These are phyloP conservation scores for Eristalis pertinax DNA, from an alignment of 2,888 invertebrate species.

Conservation along the genomic window DNA sequence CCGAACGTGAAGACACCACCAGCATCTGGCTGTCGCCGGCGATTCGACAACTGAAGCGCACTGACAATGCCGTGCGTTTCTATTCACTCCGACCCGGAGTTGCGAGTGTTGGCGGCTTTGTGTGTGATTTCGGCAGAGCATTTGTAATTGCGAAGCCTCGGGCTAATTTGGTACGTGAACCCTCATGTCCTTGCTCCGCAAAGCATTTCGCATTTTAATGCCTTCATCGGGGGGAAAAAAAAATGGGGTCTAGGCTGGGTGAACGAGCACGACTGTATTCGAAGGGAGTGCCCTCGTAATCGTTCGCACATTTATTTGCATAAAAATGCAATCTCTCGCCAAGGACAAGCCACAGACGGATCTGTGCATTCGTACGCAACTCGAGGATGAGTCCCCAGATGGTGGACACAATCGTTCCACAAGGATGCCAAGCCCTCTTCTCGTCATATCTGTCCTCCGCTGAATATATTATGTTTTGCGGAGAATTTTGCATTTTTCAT, in stretches of 20 bases:
- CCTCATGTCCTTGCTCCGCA: not conserved
- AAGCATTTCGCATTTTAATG: slow-evolving; percentile 21
- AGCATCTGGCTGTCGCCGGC: not conserved
- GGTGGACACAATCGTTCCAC: slow-evolving; percentile 24
- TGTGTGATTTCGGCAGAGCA: not conserved
- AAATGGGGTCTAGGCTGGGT: not conserved
- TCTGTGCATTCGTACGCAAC: not conserved
- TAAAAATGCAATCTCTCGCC: slow-evolving; percentile 55
- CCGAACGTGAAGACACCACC: not conserved
- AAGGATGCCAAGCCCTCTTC: not conserved
- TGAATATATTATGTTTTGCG: slow-evolving; percentile 14
- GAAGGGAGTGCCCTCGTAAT: slow-evolving; percentile 32
- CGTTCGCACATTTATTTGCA: slow-evolving; percentile 52
- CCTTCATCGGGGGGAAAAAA: not conserved
- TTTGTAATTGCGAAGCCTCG: slow-evolving; percentile 16
- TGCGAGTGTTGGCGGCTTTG: not conserved
- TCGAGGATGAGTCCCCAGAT: not conserved
- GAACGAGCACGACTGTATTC: not conserved
- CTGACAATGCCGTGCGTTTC: slow-evolving; percentile 34
- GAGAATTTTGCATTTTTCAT: slow-evolving; percentile 49
- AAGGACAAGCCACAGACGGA: slow-evolving; percentile 40
- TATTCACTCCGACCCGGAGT: slow-evolving; percentile 43
- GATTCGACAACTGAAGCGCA: slow-evolving; percentile 50
- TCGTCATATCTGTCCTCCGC: not conserved
- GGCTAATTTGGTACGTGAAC: slow-evolving; percentile 14